A percentile compares a stretch with the other conserved stretches of the same genome.
These are phyloP conservation scores for Grammomys surdaster DNA, from an alignment of 2,113 vertebrate genomes.

Conservation along the genomic window DNA sequence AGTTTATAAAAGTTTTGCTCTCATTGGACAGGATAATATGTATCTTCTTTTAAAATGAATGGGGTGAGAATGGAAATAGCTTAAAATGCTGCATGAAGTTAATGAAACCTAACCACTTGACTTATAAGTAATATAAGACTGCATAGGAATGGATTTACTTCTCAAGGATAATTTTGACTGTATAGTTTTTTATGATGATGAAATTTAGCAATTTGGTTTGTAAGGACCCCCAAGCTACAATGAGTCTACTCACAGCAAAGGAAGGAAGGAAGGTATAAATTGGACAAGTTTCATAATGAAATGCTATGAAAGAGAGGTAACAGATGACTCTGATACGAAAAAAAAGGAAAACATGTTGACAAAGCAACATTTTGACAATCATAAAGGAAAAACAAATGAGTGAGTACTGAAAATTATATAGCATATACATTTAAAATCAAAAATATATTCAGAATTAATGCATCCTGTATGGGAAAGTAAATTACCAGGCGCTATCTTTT, in stretches of 20 bases:
- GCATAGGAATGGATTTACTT: not conserved
- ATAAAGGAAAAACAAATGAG: too few species aligned
- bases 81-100: not conserved
- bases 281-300: not conserved
- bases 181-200: not conserved
- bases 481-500: too few species aligned
- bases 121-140: slow-evolving; percentile 17
- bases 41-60: not conserved
- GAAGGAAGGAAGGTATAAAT: not conserved
- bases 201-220: not conserved
- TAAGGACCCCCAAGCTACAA: not conserved
- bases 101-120: not conserved
- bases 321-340: too few species aligned
- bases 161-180: not conserved
- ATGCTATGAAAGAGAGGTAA: not conserved
- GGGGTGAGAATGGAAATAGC: slow-evolving; percentile 1
- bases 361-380: too few species aligned
- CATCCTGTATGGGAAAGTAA: too few species aligned
- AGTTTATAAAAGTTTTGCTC: not conserved
- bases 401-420: too few species aligned
- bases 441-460: too few species aligned
- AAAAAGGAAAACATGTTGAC: too few species aligned
- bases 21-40: not conserved
- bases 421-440: too few species aligned
- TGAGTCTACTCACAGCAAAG: not conserved